phyloP scores from a whole-genome alignment of 2,797 vertebrate species.

The Lacerta agilis region DNA sequence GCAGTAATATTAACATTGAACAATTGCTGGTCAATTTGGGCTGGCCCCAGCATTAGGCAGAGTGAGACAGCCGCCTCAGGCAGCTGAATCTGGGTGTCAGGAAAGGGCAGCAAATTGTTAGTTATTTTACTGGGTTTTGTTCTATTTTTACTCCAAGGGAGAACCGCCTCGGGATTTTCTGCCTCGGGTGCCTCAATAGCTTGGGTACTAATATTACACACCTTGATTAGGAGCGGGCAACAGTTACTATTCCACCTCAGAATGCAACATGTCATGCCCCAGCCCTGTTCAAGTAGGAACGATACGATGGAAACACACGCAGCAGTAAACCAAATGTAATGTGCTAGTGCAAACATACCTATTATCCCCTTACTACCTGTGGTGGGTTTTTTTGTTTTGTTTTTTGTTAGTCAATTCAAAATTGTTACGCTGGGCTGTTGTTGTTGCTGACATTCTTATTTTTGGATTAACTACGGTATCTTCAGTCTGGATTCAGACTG shows the following conservation, averaged over 20 bases:
- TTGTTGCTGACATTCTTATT: too few species aligned
- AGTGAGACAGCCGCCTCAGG: not conserved
- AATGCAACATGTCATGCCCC: too few species aligned
- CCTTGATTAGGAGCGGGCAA: not conserved
- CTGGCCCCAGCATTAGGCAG: not conserved
- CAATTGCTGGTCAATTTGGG: not conserved
- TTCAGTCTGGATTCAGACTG: too few species aligned
- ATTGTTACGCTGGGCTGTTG: too few species aligned
- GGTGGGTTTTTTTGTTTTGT: not conserved
- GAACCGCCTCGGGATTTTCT: not conserved
- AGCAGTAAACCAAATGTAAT: not conserved
- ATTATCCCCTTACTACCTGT: constrained; percentile 9
- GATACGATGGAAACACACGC: not conserved
- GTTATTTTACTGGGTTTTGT: not conserved
- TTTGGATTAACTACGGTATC: too few species aligned
- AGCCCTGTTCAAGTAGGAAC: not conserved
- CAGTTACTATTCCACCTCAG: too few species aligned
- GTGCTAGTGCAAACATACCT: not conserved
- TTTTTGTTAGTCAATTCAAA: too few species aligned
- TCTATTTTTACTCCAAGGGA: not conserved
- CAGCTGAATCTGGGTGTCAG: not conserved
- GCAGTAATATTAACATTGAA: not conserved
- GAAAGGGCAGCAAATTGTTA: not conserved
- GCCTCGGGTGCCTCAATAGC: not conserved
- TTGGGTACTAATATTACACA: not conserved